phyloP scores from a whole-genome alignment of 2,797 vertebrate genomes.

The Sebastes cheni region DNA sequence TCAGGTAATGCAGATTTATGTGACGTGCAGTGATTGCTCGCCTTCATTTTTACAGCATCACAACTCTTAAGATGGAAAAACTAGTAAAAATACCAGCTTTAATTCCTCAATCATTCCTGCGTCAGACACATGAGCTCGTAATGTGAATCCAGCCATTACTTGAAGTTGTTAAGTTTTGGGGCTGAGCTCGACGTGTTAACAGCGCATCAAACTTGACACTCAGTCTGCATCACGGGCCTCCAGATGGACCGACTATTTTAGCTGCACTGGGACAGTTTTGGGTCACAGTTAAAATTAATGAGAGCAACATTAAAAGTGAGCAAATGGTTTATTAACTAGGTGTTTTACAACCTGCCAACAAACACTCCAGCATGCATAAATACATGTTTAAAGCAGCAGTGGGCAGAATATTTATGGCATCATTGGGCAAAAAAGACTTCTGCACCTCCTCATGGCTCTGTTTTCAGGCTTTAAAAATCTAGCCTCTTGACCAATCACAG shows the following conservation, averaged over 20 bases:
- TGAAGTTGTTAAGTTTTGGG: not conserved
- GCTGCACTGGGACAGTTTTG: conserved; percentile 4
- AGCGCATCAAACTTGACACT: not conserved
- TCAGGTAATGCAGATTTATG: not conserved
- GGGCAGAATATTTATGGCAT: no score
- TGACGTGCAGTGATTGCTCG: not conserved
- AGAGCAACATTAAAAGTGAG: conserved; percentile 21
- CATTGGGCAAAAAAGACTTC: no score
- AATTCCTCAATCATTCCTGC: not conserved
- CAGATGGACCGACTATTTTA: conserved; percentile 3
- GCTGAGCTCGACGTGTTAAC: not conserved
- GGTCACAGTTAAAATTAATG: conserved; percentile 31
- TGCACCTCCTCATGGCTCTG: no score
- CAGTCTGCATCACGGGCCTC: not conserved
- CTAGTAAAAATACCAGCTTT: not conserved
- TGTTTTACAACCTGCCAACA: conserved; percentile 28
- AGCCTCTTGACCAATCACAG: no score
- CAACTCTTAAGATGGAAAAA: not conserved
- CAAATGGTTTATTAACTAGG: conserved; percentile 23
- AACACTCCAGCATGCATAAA: not conserved
- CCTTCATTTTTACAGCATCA: not conserved
- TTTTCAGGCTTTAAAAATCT: no score
- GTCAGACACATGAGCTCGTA: not conserved
- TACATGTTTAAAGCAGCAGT: not conserved
- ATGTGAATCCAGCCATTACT: not conserved